A percentile compares a stretch with the other conserved stretches of the same genome.
phyloP scores from a whole-genome alignment of 2,888 invertebrate genomes.

The Clunio marinus region DNA sequence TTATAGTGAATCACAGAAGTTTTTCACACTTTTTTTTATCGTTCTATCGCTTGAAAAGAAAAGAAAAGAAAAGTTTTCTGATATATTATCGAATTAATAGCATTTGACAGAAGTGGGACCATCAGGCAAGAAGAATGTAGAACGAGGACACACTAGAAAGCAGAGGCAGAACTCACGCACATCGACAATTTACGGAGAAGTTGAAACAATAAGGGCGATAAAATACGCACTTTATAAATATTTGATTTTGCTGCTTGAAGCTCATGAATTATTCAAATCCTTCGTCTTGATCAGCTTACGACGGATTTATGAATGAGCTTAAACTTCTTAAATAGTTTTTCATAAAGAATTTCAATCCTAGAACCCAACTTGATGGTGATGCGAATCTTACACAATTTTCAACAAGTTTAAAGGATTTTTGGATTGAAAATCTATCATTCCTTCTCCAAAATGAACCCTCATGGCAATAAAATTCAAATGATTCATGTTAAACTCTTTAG shows the following conservation, averaged over 20 bases:
- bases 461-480: too few species aligned
- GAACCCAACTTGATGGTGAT: too few species aligned
- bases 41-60: neutral
- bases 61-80: neutral
- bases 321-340: too few species aligned
- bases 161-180: too few species aligned
- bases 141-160: constrained; percentile 17
- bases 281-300: too few species aligned
- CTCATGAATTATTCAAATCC: constrained; percentile 26
- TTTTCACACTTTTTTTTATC: constrained; percentile 1
- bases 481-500: too few species aligned
- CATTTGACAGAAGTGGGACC: constrained; percentile 1
- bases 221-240: constrained; percentile 37
- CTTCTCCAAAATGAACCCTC: too few species aligned
- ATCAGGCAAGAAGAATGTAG: neutral
- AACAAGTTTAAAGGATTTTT: too few species aligned
- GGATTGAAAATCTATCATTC: too few species aligned
- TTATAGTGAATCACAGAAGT: neutral
- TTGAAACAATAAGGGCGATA: constrained; percentile 32
- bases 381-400: too few species aligned
- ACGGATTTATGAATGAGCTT: too few species aligned
- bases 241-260: constrained; percentile 22
- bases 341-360: too few species aligned
- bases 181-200: neutral
- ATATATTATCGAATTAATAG: neutral